These are phyloP conservation scores for Cryptocephalus primarius DNA, from an alignment of 2,888 invertebrate species.

Conservation along the genomic window DNA sequence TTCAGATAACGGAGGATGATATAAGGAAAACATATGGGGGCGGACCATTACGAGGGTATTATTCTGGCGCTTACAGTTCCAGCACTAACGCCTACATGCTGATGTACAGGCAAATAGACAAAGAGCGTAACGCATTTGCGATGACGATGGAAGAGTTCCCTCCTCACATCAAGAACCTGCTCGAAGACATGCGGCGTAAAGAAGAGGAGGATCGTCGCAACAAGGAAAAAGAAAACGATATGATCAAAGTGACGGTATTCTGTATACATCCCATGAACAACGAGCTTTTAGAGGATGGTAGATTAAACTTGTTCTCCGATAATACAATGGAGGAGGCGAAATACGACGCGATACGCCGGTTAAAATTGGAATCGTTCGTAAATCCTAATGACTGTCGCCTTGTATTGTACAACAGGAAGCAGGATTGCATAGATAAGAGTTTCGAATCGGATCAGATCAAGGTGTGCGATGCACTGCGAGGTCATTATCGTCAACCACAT, in stretches of 20 bases:
- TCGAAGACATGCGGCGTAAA: conserved; percentile 51
- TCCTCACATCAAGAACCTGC: conserved; percentile 53
- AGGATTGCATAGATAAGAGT: conserved; percentile 55
- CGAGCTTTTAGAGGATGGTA: conserved; percentile 40
- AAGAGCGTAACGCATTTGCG: conserved; percentile 49
- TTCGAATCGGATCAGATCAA: conserved; percentile 49
- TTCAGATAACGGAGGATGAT: conserved; percentile 65
- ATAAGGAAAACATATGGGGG: conserved; percentile 76
- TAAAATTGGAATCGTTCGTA: conserved; percentile 47
- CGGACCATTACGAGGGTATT: conserved; percentile 51
- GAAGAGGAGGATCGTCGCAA: conserved; percentile 52
- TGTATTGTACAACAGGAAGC: conserved; percentile 54
- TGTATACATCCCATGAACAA: conserved; percentile 49
- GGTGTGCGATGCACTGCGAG: conserved; percentile 28
- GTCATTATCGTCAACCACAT: conserved; percentile 14
- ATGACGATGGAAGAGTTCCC: conserved; percentile 63
- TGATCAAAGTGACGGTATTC: conserved; percentile 52
- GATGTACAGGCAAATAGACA: conserved; percentile 72
- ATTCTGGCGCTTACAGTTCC: conserved; percentile 63
- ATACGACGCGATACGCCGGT: conserved; percentile 48
- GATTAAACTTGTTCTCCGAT: conserved; percentile 47
- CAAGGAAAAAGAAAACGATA: conserved; percentile 50
- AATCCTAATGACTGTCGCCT: conserved; percentile 58
- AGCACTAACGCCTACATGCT: conserved; percentile 87
- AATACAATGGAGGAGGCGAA: conserved; percentile 49